These are phyloP conservation scores for Paralvinella palmiformis DNA, from an alignment of 1,140 invertebrate species.

Conservation along the genomic window DNA sequence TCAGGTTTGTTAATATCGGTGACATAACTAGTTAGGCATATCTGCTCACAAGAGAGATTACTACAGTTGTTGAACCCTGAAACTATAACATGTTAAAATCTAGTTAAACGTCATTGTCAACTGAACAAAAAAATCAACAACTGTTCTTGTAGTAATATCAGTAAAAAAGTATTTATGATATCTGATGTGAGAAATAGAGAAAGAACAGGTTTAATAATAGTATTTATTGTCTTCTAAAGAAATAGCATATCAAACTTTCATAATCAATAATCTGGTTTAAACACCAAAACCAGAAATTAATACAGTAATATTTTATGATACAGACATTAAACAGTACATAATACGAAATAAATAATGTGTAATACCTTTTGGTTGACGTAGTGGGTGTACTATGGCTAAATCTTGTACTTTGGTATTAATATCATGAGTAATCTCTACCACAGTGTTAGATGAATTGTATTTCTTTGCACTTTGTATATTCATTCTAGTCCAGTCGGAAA, in stretches of 20 bases:
- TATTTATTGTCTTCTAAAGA: no score
- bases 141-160: no score
- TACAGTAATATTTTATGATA: not conserved
- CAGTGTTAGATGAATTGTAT: conserved; percentile 66
- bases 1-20: conserved; percentile 73
- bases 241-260: no score
- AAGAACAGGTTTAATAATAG: no score
- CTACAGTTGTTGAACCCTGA: conserved; percentile 73
- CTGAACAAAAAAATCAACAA: no score
- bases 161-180: no score
- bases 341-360: not conserved
- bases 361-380: conserved; percentile 2
- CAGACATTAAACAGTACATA: not conserved
- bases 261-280: no score
- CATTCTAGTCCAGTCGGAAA: conserved; percentile 93
- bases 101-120: conserved; percentile 47
- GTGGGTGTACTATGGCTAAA: not conserved
- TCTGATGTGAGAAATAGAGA: no score
- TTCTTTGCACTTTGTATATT: conserved; percentile 88
- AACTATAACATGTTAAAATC: conserved; percentile 12
- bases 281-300: not conserved
- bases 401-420: not conserved
- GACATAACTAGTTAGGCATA: conserved; percentile 84
- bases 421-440: conserved; percentile 68
- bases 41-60: conserved; percentile 88